A percentile compares a stretch with the other conserved stretches of the same genome.
phyloP scores from a whole-genome alignment of 2,113 vertebrate genomes.

The Rana temporaria region DNA sequence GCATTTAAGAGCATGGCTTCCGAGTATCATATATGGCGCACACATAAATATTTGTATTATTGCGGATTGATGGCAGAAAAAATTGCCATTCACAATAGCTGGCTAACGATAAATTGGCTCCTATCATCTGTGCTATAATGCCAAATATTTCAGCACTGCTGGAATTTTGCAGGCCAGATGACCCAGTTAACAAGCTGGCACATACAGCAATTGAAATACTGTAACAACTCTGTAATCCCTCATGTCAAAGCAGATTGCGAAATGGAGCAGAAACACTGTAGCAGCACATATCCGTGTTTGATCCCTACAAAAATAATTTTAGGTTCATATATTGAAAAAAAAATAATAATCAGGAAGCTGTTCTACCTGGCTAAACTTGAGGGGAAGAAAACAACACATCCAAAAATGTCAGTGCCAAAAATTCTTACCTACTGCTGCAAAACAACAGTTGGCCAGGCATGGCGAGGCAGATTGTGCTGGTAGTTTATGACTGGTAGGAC shows the following conservation, averaged over 20 bases:
- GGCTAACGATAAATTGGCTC: background rate
- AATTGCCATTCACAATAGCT: constrained; percentile 55
- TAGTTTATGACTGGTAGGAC: background rate
- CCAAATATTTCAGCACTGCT: background rate
- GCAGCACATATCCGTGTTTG: no score
- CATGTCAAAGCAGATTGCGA: background rate
- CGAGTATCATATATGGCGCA: background rate
- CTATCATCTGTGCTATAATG: background rate
- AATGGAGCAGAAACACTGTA: background rate
- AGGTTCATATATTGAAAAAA: no score
- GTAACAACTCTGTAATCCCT: background rate
- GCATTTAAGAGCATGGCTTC: background rate
- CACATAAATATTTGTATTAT: no score
- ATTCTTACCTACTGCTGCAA: constrained; percentile 7
- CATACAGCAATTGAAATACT: background rate
- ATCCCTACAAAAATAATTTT: no score
- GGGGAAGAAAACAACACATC: no score
- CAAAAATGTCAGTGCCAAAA: no score
- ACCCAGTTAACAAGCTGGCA: background rate
- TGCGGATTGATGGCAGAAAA: no score
- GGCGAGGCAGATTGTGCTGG: background rate
- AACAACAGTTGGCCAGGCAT: background rate
- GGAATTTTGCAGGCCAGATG: background rate
- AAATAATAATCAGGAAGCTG: no score
- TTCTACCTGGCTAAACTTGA: no score